Base-by-base conservation (phyloP, 2,797 vertebrate genomes). In the Xenopus petersii region DNA sequence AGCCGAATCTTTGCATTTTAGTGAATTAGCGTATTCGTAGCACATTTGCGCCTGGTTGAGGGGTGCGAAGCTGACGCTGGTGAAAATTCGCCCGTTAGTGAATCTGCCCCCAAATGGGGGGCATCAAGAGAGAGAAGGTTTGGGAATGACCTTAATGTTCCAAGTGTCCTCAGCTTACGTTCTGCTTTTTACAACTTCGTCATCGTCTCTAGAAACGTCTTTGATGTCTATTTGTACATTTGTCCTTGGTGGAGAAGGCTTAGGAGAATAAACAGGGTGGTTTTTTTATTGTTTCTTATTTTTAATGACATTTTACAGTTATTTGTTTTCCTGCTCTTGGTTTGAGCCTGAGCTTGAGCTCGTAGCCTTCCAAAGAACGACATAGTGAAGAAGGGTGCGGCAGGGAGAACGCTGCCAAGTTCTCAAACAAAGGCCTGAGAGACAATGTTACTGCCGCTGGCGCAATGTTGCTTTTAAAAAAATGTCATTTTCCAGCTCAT, bases 331-430 rank as follows among this genome's bases (percentile, higher is more conserved):
- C 24, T 67, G 66, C 12, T 49, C 3, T 69, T 46, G 55, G 36
- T 42, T 54, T 56, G 15, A 12, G 59, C 49, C 5, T 56, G 15
- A 12, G 21, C 33, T 24, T 56, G 15, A 12, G 21, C 33, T 24
- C 46, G 16, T 58, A 61, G 70, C 66, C 55, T 65, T 79, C 76
- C 62, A 79, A 74, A 79, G 71, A 79, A 62, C 26, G 4, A 30
- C 46, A 59, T 49, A 11, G 42, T 59, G 33, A 10, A 55, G 36
- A 11, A 26, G 9, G 21, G 55, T 67, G 65, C 12, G 15, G 66
- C 24, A 47, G 24, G n/a, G 15, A 3, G 1, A 12, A 15, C 10
- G 21, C 24, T 24, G 48, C 21, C 63, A 47, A 65, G 42, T 21
- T 47, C 5, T 47, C 13, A 15, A 36, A n/a, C 64, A 12, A 15